phyloP scores from a whole-genome alignment of 35 echinoderm and acorn worm species.

The Apostichopus parvimensis region DNA sequence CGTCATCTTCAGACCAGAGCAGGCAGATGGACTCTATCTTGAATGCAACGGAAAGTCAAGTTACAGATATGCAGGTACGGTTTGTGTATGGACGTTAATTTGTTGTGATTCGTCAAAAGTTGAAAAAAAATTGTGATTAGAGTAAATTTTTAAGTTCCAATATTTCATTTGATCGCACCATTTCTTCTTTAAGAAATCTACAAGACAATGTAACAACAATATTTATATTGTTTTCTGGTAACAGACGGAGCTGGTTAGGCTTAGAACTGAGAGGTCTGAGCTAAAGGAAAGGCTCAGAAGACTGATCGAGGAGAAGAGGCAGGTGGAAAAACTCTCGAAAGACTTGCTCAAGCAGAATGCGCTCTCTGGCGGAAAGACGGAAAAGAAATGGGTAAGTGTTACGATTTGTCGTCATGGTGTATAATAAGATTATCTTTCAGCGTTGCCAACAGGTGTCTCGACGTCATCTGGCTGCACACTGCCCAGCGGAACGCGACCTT shows the following conservation, averaged over 20 bases:
- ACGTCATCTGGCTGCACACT: no score
- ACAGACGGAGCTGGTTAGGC: not conserved
- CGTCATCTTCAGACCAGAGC: slow-evolving; percentile 29
- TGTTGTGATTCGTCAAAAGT: no score
- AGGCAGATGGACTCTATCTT: slow-evolving; percentile 45
- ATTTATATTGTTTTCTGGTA: not conserved
- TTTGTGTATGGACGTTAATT: no score
- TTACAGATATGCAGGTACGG: slow-evolving; percentile 8
- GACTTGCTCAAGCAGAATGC: slow-evolving; percentile 1
- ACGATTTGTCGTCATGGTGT: no score
- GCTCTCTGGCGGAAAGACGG: not conserved
- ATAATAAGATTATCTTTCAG: no score
- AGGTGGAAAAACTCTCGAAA: slow-evolving; percentile 24
- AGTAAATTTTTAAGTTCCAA: no score
- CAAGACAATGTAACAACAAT: no score
- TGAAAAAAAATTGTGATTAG: no score
- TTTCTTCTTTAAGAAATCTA: no score
- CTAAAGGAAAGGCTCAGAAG: not conserved
- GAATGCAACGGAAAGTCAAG: slow-evolving; percentile 34
- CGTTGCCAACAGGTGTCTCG: no score
- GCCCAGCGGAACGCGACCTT: no score
- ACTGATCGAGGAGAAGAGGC: slow-evolving; percentile 6
- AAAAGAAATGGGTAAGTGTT: not conserved
- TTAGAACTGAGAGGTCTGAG: not conserved
- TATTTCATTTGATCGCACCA: no score